Percentiles rank a stretch among this genome's conserved stretches.
Conservation (phyloP, 37 sponge, comb jelly and placozoan genomes). For the Beroe ovata region DNA sequence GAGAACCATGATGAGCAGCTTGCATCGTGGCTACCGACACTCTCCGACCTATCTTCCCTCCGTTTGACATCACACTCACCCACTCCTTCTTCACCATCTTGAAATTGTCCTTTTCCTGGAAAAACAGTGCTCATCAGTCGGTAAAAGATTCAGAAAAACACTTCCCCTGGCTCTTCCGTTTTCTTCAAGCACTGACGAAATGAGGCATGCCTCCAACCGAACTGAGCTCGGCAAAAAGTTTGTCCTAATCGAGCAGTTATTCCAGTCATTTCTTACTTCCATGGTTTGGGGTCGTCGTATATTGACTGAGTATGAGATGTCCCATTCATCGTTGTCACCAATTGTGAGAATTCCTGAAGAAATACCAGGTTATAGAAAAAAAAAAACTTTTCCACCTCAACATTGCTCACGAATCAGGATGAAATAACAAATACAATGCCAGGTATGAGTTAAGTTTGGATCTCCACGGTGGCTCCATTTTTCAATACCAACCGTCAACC, state of each 20-base stretch:
- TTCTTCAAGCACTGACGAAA: no score
- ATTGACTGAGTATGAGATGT: conserved; percentile 9
- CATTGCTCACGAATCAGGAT: no score
- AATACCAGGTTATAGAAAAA: no score
- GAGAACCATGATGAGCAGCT: no score
- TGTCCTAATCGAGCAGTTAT: no score
- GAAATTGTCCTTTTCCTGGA: conserved; percentile 54
- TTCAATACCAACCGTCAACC: no score
- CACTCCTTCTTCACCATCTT: conserved; percentile 28
- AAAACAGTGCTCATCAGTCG: not conserved
- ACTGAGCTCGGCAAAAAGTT: no score
- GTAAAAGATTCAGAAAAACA: not conserved
- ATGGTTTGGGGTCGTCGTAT: conserved; percentile 24
- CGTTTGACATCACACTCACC: not conserved
- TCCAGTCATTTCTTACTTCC: not conserved
- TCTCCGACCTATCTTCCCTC: not conserved
- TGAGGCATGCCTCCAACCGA: no score
- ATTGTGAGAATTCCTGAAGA: conserved; percentile 14
- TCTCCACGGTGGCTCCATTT: no score
- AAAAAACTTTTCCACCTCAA: no score
- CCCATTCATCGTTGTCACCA: conserved; percentile 58
- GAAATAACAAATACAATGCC: no score
- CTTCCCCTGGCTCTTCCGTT: not conserved
- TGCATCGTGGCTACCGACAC: conserved; percentile 44
- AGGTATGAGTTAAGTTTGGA: no score